phyloP scores from a whole-genome alignment of 2,797 vertebrate species.

The Acomys russatus region DNA sequence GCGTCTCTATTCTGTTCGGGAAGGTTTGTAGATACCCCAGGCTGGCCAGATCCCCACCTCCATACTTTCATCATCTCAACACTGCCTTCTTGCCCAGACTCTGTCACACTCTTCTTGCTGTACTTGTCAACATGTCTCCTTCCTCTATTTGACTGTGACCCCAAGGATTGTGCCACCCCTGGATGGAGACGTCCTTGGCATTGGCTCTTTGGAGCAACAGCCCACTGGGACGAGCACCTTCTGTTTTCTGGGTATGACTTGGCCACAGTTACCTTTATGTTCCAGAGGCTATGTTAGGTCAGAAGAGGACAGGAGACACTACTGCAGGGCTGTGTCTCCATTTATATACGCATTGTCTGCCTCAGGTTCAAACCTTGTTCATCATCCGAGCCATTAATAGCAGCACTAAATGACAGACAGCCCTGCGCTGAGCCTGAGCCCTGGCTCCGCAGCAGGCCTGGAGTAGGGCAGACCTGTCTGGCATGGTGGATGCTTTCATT shows the following conservation, averaged over 20 bases:
- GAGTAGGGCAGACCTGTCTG: slow-evolving; percentile 24
- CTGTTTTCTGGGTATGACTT: background rate
- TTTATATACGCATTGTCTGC: slow-evolving; percentile 50
- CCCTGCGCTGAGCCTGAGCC: slow-evolving; percentile 22
- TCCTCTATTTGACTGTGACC: background rate
- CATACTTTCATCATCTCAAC: background rate
- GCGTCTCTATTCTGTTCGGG: background rate
- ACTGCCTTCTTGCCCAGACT: background rate
- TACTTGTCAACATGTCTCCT: background rate
- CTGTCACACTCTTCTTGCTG: background rate
- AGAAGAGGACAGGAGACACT: background rate
- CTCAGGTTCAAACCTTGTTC: slow-evolving; percentile 64
- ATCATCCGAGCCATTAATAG: slow-evolving; percentile 77
- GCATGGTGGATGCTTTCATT: slow-evolving; percentile 74
- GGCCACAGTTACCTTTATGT: background rate
- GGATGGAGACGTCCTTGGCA: background rate
- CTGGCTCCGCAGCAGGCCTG: background rate
- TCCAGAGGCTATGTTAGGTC: background rate
- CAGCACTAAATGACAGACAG: slow-evolving; percentile 60
- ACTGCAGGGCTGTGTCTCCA: slow-evolving; percentile 15
- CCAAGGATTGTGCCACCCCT: background rate
- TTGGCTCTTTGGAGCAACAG: background rate
- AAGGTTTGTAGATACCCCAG: background rate
- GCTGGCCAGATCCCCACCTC: background rate
- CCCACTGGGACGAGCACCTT: background rate